Conservation (phyloP, 2,113 vertebrate species). For the Rhinogobius similis region DNA sequence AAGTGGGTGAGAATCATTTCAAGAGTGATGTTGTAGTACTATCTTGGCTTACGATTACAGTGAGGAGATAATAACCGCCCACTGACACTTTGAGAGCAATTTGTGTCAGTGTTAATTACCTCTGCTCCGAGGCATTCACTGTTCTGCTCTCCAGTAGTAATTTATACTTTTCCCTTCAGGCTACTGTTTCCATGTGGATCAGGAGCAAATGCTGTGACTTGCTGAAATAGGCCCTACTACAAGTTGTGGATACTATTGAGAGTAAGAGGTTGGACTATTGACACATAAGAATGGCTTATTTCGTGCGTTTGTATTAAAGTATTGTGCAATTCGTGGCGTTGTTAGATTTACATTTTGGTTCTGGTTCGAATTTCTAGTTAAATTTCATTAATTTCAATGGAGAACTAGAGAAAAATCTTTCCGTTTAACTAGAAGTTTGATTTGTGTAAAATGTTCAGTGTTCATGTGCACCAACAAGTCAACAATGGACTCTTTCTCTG, state of each 20-base stretch:
- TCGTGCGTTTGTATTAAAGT: too few relatives aligned
- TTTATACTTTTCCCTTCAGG: not conserved
- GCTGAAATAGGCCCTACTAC: not conserved
- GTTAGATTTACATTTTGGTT: too few relatives aligned
- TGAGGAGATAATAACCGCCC: not conserved
- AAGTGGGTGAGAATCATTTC: not conserved
- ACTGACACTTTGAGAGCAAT: slow-evolving; percentile 4
- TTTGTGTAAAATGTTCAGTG: too few relatives aligned
- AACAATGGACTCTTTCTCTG: too few relatives aligned
- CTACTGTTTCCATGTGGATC: slow-evolving; percentile 1
- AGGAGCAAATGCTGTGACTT: not conserved
- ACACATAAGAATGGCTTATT: too few relatives aligned
- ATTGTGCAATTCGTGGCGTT: too few relatives aligned
- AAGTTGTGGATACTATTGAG: not conserved
- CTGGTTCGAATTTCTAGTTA: too few relatives aligned
- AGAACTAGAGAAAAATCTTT: too few relatives aligned
- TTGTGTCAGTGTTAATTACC: slow-evolving; percentile 5
- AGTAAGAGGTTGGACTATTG: not conserved
- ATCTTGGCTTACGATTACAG: not conserved
- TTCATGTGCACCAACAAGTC: too few relatives aligned
- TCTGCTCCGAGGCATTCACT: not conserved
- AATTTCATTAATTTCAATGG: too few relatives aligned
- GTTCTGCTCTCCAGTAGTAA: not conserved
- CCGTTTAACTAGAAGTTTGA: too few relatives aligned
- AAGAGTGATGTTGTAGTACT: not conserved